Evolutionary conservation across 2,113 vertebrate genomes (phyloP).

Genomic region (Bolborhynchus lineola): DNA sequence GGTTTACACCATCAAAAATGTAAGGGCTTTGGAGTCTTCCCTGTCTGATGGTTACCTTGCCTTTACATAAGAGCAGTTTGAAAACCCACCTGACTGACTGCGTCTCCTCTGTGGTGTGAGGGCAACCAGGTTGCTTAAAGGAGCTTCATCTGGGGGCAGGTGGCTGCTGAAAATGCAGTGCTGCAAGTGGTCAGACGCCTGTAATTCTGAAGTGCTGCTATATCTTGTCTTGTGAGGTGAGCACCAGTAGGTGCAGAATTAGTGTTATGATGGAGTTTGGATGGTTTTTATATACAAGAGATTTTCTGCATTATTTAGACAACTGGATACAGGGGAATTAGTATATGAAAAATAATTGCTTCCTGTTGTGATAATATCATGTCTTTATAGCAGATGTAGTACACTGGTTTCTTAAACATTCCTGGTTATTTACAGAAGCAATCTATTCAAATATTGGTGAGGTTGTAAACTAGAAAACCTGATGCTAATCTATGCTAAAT

Average conservation of each 20-base stretch:
- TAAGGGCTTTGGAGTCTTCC: background rate
- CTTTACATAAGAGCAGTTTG: background rate
- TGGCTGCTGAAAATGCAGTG: background rate
- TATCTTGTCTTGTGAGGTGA: fast-evolving
- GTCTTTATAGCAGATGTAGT: background rate
- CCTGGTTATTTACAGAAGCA: background rate
- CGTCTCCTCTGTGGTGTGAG: background rate
- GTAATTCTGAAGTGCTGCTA: background rate
- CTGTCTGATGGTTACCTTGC: background rate
- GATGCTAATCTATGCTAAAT: background rate
- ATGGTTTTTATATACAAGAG: background rate
- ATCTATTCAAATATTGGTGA: background rate
- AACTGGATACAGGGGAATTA: background rate
- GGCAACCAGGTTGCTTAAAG: background rate
- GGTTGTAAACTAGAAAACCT: background rate
- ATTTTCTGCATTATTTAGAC: background rate
- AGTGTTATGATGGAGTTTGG: background rate
- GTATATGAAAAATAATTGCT: background rate
- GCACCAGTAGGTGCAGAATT: fast-evolving
- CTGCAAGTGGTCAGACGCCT: fast-evolving
- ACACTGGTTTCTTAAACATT: background rate
- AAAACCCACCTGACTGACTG: fast-evolving
- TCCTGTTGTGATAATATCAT: constrained; percentile 8
- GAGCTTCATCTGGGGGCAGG: background rate
- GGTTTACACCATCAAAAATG: fast-evolving